These are phyloP conservation scores for Drosophila cardini DNA, from an alignment of 1,140 invertebrate genomes.

Conservation along the genomic window DNA sequence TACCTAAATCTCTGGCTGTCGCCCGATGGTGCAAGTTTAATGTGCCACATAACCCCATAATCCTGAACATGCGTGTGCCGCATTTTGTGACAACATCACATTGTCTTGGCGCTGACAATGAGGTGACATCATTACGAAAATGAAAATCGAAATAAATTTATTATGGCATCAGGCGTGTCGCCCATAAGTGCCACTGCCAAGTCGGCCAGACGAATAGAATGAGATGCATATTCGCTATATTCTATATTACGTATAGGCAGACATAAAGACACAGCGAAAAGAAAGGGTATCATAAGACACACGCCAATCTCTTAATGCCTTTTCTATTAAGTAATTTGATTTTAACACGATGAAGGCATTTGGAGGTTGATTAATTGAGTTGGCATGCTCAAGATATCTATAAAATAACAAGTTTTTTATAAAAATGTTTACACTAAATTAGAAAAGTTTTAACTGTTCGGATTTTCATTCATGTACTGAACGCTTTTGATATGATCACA, in stretches of 20 bases:
- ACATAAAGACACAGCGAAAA: no score
- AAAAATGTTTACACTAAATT: no score
- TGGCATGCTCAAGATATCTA: no score
- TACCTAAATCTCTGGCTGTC: constrained; percentile 12
- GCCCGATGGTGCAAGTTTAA: constrained; percentile 51
- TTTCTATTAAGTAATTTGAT: no score
- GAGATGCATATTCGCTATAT: constrained; percentile 10
- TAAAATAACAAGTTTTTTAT: no score
- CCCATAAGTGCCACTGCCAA: constrained; percentile 54
- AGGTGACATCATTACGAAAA: constrained; percentile 73
- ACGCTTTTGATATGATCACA: no score
- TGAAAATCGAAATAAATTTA: constrained; percentile 62
- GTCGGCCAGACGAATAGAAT: constrained; percentile 41
- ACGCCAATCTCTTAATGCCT: no score
- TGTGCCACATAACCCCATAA: constrained; percentile 52
- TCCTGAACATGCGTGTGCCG: constrained; percentile 49
- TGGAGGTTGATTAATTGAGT: no score
- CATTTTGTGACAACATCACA: constrained; percentile 4
- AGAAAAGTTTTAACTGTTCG: no score
- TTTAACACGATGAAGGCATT: no score
- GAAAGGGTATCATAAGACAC: no score
- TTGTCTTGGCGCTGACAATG: constrained; percentile 44
- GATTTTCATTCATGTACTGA: no score
- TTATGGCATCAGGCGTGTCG: constrained; percentile 51
- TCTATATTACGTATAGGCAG: neutral